These are phyloP conservation scores for Numenius phaeopus DNA, from an alignment of 2,797 vertebrate genomes.

Conservation along the genomic window DNA sequence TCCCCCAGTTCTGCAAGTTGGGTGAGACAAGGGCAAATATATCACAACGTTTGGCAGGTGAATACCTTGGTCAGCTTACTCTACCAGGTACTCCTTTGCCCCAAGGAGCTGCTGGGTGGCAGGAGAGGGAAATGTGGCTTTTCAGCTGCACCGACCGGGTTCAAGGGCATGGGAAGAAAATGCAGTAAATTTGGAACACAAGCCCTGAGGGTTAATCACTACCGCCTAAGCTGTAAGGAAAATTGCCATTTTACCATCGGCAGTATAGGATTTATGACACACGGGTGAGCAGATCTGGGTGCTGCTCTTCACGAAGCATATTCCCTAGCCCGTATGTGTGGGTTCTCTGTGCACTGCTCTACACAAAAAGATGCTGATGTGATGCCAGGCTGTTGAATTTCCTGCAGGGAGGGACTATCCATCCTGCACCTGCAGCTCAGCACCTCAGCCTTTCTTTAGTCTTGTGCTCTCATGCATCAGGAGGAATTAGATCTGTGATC, in stretches of 20 bases:
- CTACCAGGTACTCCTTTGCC: not conserved
- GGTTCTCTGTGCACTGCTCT: not conserved
- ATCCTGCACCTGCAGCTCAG: not conserved
- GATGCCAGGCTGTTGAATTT: not conserved
- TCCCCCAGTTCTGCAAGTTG: not conserved
- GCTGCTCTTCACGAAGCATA: not conserved
- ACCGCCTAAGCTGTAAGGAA: not conserved
- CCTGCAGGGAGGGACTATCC: not conserved
- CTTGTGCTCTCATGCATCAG: not conserved
- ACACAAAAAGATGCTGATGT: not conserved
- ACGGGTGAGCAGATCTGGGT: not conserved
- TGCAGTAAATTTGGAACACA: not conserved
- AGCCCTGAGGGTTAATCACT: not conserved
- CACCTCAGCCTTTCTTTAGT: not conserved
- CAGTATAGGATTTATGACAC: not conserved
- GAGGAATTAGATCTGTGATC: not conserved
- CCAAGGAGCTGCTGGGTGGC: not conserved
- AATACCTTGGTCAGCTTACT: not conserved
- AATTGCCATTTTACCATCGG: not conserved
- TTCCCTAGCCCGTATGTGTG: not conserved
- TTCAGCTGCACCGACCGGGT: not conserved
- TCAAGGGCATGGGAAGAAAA: not conserved
- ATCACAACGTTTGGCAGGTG: not conserved
- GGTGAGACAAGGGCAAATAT: not conserved
- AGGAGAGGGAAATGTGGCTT: not conserved